Conservation (phyloP, 92 coral and sea anemone species). For the Paragorgia papillata region DNA sequence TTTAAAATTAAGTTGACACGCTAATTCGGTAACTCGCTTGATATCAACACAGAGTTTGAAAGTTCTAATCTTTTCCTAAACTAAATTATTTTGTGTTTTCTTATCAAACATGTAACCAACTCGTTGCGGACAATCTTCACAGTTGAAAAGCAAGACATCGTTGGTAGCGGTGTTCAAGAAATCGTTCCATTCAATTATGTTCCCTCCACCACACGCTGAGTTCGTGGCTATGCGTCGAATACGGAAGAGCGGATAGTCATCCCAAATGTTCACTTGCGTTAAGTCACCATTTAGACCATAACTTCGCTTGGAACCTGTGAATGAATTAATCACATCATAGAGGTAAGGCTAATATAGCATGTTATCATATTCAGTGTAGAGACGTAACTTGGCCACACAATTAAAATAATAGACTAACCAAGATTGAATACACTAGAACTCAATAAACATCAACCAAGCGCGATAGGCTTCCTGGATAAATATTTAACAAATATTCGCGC, state of each 20-base stretch:
- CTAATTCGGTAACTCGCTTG: too few relatives aligned
- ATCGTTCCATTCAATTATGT: conserved; percentile 19
- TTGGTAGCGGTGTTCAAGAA: background rate
- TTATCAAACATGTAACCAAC: conserved; percentile 22
- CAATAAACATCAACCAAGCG: too few relatives aligned
- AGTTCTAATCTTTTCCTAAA: background rate
- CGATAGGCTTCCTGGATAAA: too few relatives aligned
- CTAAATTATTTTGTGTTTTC: conserved; percentile 22
- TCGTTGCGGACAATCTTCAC: conserved; percentile 35
- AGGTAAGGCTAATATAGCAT: too few relatives aligned
- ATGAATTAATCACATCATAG: background rate
- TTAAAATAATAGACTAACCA: too few relatives aligned
- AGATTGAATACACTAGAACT: too few relatives aligned
- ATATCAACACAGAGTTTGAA: too few relatives aligned
- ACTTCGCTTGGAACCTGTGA: background rate
- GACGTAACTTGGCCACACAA: too few relatives aligned
- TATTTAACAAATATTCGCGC: too few relatives aligned
- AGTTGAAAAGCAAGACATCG: background rate
- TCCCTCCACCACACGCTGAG: conserved; percentile 38
- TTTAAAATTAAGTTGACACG: too few relatives aligned
- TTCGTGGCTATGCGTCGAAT: conserved; percentile 26
- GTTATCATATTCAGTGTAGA: too few relatives aligned
- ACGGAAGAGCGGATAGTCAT: conserved; percentile 17
- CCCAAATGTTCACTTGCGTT: conserved; percentile 33
- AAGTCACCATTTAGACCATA: conserved; percentile 7